These are phyloP conservation scores for Porphyrio hochstetteri DNA, from an alignment of 2,113 vertebrate genomes.

Conservation along the genomic window DNA sequence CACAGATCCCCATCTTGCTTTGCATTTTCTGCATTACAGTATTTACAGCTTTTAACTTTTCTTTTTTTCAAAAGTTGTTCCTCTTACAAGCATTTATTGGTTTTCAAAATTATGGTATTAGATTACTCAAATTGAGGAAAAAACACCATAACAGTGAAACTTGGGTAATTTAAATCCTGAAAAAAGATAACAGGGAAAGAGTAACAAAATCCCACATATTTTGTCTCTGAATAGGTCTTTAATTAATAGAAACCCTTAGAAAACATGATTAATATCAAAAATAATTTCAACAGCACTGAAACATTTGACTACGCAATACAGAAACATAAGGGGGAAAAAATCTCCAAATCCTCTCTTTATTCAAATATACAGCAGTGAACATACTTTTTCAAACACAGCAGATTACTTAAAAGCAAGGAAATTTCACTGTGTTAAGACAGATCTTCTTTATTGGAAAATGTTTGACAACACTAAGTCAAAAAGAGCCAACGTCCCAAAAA, in stretches of 20 bases:
- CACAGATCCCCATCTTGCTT: background rate
- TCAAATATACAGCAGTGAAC: slow-evolving; percentile 16
- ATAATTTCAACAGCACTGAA: background rate
- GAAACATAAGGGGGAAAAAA: background rate
- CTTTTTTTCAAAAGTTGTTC: background rate
- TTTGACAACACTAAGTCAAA: slow-evolving; percentile 44
- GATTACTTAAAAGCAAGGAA: slow-evolving; percentile 60
- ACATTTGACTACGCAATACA: background rate
- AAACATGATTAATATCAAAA: background rate
- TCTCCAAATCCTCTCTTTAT: background rate
- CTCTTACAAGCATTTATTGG: background rate
- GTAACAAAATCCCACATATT: background rate
- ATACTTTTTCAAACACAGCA: slow-evolving; percentile 35
- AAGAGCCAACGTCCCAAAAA: background rate
- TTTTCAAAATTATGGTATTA: background rate
- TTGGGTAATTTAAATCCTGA: background rate
- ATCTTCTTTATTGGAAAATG: slow-evolving; percentile 66
- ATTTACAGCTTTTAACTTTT: background rate
- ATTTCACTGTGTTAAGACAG: slow-evolving; percentile 45
- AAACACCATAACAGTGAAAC: background rate
- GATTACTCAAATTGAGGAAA: background rate
- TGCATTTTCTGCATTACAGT: background rate
- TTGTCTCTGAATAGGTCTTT: background rate
- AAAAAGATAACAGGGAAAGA: background rate
- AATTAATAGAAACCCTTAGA: background rate